Conservation (phyloP, 2,888 invertebrate species). For the Pheosia tremula region DNA sequence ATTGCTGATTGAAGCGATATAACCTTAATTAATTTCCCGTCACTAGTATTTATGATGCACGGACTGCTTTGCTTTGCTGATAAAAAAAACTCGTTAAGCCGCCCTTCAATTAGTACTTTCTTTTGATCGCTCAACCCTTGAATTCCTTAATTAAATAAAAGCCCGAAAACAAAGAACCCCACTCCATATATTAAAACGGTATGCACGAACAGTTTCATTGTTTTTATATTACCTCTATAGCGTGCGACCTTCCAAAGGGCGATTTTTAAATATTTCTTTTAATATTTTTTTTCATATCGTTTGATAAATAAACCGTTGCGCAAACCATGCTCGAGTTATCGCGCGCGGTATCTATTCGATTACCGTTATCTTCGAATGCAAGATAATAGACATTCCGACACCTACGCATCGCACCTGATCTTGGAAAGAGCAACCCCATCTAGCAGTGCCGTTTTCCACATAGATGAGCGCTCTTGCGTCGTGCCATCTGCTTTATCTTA, state of each 20-base stretch:
- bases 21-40: neutral
- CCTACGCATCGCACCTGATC: slow-evolving; percentile 52
- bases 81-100: slow-evolving; percentile 9
- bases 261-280: slow-evolving; percentile 22
- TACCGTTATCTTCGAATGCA: slow-evolving; percentile 58
- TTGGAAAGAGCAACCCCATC: slow-evolving; percentile 35
- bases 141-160: slow-evolving; percentile 32
- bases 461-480: slow-evolving; percentile 58
- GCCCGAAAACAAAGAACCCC: slow-evolving; percentile 15
- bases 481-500: slow-evolving; percentile 58
- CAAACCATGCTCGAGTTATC: slow-evolving; percentile 42
- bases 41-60: neutral
- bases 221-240: slow-evolving; percentile 25
- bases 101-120: slow-evolving; percentile 20
- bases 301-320: slow-evolving; percentile 36
- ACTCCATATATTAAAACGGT: slow-evolving; percentile 25
- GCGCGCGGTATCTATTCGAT: slow-evolving; percentile 50
- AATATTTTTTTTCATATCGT: slow-evolving; percentile 19
- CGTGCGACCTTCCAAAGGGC: slow-evolving; percentile 22
- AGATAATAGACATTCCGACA: slow-evolving; percentile 51
- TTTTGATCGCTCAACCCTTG: slow-evolving; percentile 25
- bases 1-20: too few species aligned
- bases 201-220: slow-evolving; percentile 27
- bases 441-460: slow-evolving; percentile 48
- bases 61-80: neutral